Evolutionary conservation across 2,888 invertebrate species (phyloP), one percentile per base, ranked within the genome.

Genomic region (Patella depressa): DNA sequence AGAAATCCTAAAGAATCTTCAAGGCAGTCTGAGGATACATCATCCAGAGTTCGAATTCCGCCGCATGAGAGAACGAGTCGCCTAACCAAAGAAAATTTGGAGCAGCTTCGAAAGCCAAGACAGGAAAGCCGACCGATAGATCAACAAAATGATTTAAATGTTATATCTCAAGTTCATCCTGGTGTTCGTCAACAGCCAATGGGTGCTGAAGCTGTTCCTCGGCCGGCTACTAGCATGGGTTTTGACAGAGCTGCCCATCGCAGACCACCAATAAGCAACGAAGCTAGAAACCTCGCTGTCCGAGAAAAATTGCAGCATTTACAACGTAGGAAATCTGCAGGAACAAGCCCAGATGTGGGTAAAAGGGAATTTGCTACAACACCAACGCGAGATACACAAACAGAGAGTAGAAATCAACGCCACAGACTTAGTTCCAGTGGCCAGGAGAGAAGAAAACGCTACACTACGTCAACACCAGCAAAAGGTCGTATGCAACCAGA

Each of bases 21-120:
- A 24, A 65, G 65, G 24, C 65, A 19, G 24, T 24, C 24, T 3
- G 11, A 19, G 24, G 65, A 65, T 12, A 65, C 19, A 65, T 24
- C 19, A 24, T 24, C 65, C 19, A 65, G 65, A 65, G 65, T 14
- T 15, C 65, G 65, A 24, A 65, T 65, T 65, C 65, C 65, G 24
- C 65, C 65, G 7, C 65, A 65, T 24, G 65, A 65, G 14, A 65
- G 24, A 14, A 65, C 19, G 11, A 24, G 11, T 24, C 19, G 65
- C 12, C 11, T 65, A 12, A 24, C 65, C 24, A 65, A 65, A 65
- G 65, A 65, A 12, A 24, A 24, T 24, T 19, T 19, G 11, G 65
- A 65, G 19, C 19, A 65, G 24, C 65, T 65, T 19, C 65, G 65
- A 24, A 65, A 65, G 24, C 65, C 65, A 65, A 65, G 65, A 65